These are phyloP conservation scores for Siniperca chuatsi DNA, from an alignment of 2,113 vertebrate species.

Conservation along the genomic window DNA sequence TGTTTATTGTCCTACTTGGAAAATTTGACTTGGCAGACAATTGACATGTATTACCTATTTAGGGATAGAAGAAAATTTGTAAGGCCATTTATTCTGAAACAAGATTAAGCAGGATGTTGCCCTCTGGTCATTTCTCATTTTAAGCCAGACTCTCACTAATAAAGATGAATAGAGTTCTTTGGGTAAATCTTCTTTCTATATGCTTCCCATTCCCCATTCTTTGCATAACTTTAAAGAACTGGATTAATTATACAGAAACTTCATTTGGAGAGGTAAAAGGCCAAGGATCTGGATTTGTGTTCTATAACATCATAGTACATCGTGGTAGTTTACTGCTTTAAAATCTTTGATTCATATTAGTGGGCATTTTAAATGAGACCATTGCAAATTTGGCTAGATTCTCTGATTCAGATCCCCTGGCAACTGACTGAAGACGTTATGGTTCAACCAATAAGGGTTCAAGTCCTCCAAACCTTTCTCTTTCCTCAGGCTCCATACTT, in stretches of 20 bases:
- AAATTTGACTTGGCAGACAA: not conserved
- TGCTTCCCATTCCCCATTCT: not conserved
- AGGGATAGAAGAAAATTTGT: not conserved
- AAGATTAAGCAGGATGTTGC: not conserved
- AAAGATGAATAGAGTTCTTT: not conserved
- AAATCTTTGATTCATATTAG: not conserved
- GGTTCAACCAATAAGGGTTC: not conserved
- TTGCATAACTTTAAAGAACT: not conserved
- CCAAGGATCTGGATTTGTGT: not conserved
- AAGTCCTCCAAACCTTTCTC: not conserved
- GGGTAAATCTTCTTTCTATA: not conserved
- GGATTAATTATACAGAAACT: not conserved
- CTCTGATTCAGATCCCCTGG: not conserved
- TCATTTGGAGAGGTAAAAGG: not conserved
- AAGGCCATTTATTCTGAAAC: not conserved
- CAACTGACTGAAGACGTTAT: not conserved
- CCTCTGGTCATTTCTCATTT: not conserved
- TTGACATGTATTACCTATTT: not conserved
- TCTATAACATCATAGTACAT: not conserved
- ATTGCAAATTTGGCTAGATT: not conserved
- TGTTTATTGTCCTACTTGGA: not conserved
- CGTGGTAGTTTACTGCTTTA: not conserved
- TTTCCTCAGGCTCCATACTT: not conserved
- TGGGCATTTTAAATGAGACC: not conserved
- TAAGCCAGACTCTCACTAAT: not conserved